Evolutionary conservation across 2,888 invertebrate species (phyloP).

Genomic region (Drosophila basisetae): DNA sequence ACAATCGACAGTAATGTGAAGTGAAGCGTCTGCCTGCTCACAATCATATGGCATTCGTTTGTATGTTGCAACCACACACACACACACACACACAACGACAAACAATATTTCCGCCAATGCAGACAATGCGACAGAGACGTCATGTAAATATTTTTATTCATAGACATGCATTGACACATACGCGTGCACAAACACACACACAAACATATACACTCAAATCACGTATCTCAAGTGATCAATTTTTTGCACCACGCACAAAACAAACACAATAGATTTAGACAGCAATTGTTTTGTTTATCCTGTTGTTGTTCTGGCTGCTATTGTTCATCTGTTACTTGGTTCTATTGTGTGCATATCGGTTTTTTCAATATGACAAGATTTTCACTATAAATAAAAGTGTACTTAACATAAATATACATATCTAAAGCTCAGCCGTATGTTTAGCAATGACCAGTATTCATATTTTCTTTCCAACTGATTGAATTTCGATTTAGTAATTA

Average conservation of each 20-base stretch:
- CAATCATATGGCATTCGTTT: constrained; percentile 60
- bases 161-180: constrained; percentile 69
- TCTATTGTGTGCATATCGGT: constrained; percentile 45
- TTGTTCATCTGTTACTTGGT: constrained; percentile 43
- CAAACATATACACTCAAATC: constrained; percentile 3
- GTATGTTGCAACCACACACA: constrained; percentile 14
- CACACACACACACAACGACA: constrained; percentile 23
- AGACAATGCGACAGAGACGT: constrained; percentile 69
- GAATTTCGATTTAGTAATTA: not conserved
- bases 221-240: constrained; percentile 67
- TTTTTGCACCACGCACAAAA: constrained; percentile 56
- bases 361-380: constrained; percentile 45
- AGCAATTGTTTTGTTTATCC: constrained; percentile 70
- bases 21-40: constrained; percentile 67
- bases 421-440: not conserved
- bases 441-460: not conserved
- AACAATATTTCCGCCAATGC: constrained; percentile 72
- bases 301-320: constrained; percentile 42
- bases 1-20: constrained; percentile 65
- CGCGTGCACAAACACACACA: constrained; percentile 7
- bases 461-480: not conserved
- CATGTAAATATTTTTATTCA: constrained; percentile 68
- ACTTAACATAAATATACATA: constrained; percentile 9
- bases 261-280: constrained; percentile 76
- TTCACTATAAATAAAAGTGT: constrained; percentile 25